phyloP scores from a whole-genome alignment of 2,113 vertebrate species.

The Engraulis encrasicolus region DNA sequence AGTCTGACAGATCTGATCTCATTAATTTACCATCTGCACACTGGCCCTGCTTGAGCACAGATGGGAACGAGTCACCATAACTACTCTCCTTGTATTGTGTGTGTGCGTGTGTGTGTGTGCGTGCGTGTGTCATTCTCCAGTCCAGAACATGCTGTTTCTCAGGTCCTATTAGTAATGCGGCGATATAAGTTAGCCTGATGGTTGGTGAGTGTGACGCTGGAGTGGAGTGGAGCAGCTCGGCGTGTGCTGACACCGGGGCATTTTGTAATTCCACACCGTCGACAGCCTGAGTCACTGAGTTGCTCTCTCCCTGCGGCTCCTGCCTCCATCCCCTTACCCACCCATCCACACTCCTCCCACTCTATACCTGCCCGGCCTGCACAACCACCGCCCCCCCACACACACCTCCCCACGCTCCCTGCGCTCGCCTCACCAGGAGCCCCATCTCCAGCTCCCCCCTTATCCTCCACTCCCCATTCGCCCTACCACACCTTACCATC shows the following conservation, averaged over 20 bases:
- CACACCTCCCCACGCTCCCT: too few species aligned
- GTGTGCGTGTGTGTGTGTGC: neutral
- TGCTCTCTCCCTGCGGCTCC: too few species aligned
- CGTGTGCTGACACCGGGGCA: neutral
- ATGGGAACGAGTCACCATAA: constrained; percentile 60
- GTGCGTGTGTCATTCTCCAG: constrained; percentile 17
- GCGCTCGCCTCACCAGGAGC: too few species aligned
- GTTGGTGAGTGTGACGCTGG: neutral
- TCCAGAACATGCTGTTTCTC: neutral
- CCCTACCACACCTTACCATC: too few species aligned
- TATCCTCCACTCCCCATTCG: too few species aligned
- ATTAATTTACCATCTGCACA: constrained; percentile 62
- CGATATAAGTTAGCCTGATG: constrained; percentile 1
- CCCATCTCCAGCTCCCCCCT: too few species aligned
- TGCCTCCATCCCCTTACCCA: too few species aligned
- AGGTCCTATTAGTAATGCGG: neutral
- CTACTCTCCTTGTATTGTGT: constrained; percentile 33
- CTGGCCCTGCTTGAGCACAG: constrained; percentile 61
- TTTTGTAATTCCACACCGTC: constrained; percentile 1
- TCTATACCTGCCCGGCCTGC: too few species aligned
- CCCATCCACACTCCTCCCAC: too few species aligned
- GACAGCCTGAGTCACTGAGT: too few species aligned
- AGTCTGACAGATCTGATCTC: constrained; percentile 59
- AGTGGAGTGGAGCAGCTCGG: too few species aligned
- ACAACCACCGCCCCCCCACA: too few species aligned